A percentile compares a stretch with the other conserved stretches of the same genome.
phyloP scores from a whole-genome alignment of 2,797 vertebrate genomes.

The Myotis daubentonii region DNA sequence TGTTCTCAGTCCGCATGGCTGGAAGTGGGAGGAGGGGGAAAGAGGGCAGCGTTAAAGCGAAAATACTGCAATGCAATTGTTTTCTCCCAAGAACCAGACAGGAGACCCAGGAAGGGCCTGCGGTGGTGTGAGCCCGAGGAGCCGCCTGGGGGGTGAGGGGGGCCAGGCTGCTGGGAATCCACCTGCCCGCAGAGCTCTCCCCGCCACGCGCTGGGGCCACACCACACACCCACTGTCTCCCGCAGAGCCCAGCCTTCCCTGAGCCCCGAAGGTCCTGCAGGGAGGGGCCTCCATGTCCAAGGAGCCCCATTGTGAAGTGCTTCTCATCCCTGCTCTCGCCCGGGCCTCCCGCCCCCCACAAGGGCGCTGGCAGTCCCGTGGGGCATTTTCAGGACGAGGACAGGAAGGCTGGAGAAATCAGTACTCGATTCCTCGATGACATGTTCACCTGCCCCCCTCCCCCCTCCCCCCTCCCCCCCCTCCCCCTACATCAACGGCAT shows the following conservation, averaged over 20 bases:
- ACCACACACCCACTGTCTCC: no score
- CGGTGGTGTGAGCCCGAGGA: no score
- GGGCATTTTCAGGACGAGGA: background rate
- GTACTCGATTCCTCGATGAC: background rate
- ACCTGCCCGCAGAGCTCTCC: background rate
- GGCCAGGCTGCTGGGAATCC: background rate
- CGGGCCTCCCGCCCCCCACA: background rate
- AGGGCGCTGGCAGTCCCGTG: background rate
- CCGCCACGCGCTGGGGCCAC: background rate
- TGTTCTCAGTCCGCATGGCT: background rate
- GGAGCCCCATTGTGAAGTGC: background rate
- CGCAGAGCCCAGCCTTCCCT: background rate
- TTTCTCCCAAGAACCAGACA: background rate
- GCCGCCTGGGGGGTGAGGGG: no score
- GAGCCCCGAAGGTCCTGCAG: background rate
- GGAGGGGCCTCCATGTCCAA: accelerated
- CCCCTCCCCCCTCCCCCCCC: no score
- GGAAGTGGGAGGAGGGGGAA: background rate
- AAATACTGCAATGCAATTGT: background rate
- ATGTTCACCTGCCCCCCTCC: background rate
- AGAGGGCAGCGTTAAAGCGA: background rate
- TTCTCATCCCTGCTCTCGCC: background rate
- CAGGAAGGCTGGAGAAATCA: background rate
- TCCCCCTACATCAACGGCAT: background rate
- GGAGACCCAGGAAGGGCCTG: background rate